Evolutionary conservation across 2,797 vertebrate species (phyloP), one percentile per base, ranked within the genome.

Genomic region (Enteromius trimaculatus): DNA sequence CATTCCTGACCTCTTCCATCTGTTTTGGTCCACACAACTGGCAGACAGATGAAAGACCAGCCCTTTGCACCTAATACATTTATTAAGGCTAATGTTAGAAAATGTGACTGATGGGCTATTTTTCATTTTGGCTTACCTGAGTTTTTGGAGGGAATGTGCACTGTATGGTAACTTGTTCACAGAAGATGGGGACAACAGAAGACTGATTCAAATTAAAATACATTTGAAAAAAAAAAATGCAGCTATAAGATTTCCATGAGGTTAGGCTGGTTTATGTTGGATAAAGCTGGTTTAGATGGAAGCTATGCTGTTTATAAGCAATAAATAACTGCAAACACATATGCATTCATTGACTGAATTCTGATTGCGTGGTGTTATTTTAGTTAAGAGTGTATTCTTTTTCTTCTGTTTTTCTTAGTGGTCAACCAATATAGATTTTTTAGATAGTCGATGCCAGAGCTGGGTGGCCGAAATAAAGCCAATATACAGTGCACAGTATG

Each of bases 1-100:
- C 31, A 51, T 82, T 70, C 53, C 80, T 85, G 78, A 60, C 71
- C 79, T 83, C 37, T 75, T 85, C 66, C 83, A 79, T 87, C 81
- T 87, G 65, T 75, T 80, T 78, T 42, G 26, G 49, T 84, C 39
- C 71, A 42, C 51, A 75, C 80, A 78, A 49, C 85, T 80, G 82
- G 86, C 68, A 81, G 29, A 79, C 77, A 83, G 80, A 83, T 81
- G 64, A 82, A 81, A 39, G 10, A 42, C 53, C 64, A n/a, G 74
- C 55, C 26, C 21, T 34, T 76, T 83, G 53, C 74, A 68, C 68
- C 77, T 83, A 80, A 87, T 83, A 68, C 84, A 86, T 84, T 85
- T 23, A 86, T 85, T 80, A 83, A 78, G 76, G 80, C 44, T 76
- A 69, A 68, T 83, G 55, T 78, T 71, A 31, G 29, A 31, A 31